These are phyloP conservation scores for Hylia prasina DNA, from an alignment of 2,113 vertebrate genomes.

Conservation along the genomic window DNA sequence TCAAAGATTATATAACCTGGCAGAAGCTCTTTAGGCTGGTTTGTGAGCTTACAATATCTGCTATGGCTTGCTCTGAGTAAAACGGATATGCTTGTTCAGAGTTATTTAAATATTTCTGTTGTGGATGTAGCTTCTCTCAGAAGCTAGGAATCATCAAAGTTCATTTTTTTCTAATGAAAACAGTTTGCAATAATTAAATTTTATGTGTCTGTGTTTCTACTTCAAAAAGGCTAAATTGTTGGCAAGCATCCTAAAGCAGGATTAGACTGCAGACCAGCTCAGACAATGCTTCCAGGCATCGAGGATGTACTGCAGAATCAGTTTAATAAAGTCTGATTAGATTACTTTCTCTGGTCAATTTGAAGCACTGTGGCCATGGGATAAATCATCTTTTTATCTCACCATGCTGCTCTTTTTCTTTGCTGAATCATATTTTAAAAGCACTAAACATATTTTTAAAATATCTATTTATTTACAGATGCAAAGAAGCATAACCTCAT, in stretches of 20 bases:
- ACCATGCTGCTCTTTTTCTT: slow-evolving; percentile 56
- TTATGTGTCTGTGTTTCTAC: background rate
- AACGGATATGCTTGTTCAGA: background rate
- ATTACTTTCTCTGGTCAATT: slow-evolving; percentile 71
- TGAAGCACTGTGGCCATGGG: slow-evolving; percentile 48
- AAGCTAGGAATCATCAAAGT: background rate
- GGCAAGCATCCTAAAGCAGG: slow-evolving; percentile 52
- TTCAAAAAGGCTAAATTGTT: slow-evolving; percentile 30
- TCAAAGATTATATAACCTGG: slow-evolving; percentile 23
- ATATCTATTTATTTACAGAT: slow-evolving; percentile 17
- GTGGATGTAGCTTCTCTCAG: background rate
- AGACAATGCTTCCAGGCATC: slow-evolving; percentile 67
- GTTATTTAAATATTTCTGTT: background rate
- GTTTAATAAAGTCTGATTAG: slow-evolving; percentile 73
- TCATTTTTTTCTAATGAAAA: slow-evolving; percentile 7
- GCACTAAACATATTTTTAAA: slow-evolving; percentile 51
- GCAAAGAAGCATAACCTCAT: background rate
- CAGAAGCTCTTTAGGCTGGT: slow-evolving; percentile 25
- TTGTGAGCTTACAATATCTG: background rate
- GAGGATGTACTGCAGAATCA: slow-evolving; percentile 50
- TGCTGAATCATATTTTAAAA: slow-evolving; percentile 55
- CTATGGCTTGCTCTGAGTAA: background rate
- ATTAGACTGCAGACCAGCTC: slow-evolving; percentile 59
- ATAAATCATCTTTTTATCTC: slow-evolving; percentile 65
- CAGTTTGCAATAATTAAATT: background rate